phyloP scores from a whole-genome alignment of 2,113 vertebrate species.

The Orientallactaga bullata region DNA sequence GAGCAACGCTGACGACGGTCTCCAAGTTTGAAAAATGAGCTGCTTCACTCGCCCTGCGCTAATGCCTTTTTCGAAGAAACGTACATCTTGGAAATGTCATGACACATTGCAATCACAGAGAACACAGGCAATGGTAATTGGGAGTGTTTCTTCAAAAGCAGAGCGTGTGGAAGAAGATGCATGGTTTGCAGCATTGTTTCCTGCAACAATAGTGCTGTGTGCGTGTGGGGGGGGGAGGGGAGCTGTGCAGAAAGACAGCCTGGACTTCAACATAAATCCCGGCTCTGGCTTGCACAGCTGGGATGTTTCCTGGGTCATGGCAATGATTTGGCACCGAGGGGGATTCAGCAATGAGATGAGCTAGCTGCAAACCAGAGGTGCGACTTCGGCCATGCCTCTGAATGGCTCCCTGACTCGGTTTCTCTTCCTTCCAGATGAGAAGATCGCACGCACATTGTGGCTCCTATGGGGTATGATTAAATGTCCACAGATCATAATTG shows the following conservation, averaged over 20 bases:
- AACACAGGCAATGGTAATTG: slow-evolving; percentile 78
- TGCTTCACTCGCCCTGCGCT: slow-evolving; percentile 70
- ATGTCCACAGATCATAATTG: background rate
- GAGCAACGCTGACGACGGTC: slow-evolving; percentile 67
- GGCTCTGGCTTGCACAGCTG: slow-evolving; percentile 45
- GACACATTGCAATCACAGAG: slow-evolving; percentile 84
- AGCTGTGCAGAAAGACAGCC: fast-evolving
- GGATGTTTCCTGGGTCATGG: background rate
- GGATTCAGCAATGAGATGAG: background rate
- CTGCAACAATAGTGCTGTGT: background rate
- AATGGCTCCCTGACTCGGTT: background rate
- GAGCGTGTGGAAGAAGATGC: slow-evolving; percentile 67
- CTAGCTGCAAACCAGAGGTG: background rate
- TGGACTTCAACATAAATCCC: slow-evolving; percentile 65
- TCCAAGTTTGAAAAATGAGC: slow-evolving; percentile 82
- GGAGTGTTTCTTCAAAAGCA: slow-evolving; percentile 79
- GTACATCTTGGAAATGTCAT: slow-evolving; percentile 85
- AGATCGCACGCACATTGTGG: background rate
- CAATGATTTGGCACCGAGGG: background rate
- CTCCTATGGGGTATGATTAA: background rate
- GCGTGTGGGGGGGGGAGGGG: background rate
- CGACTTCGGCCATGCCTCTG: background rate
- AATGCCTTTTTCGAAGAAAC: slow-evolving; percentile 82
- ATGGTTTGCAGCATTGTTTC: slow-evolving; percentile 54
- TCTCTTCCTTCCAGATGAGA: background rate